Conservation (phyloP, 1,140 invertebrate species). For the Lepidotrigona ventralis region DNA sequence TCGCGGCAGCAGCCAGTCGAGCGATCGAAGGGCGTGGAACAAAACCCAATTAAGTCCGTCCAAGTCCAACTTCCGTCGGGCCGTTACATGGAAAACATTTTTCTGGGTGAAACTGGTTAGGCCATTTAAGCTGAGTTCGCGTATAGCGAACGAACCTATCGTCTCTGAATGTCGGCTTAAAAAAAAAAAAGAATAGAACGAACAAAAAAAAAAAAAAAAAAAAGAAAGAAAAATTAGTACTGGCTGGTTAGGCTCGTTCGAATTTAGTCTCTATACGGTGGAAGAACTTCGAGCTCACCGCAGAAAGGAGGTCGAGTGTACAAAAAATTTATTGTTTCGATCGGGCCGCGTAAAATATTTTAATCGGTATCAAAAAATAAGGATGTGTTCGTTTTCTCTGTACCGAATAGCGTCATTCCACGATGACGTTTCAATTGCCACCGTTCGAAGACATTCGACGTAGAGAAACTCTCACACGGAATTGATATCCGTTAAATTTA, state of each 20-base stretch:
- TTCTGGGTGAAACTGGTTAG: slow-evolving; percentile 63
- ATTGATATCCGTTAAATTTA: not conserved
- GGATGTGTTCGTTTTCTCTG: not conserved
- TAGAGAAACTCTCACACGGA: not conserved
- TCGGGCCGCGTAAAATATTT: not conserved
- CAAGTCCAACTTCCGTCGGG: slow-evolving; percentile 59
- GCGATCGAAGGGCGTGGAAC: slow-evolving; percentile 64
- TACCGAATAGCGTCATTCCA: not conserved
- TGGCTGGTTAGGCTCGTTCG: slow-evolving; percentile 15
- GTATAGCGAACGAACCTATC: slow-evolving; percentile 16
- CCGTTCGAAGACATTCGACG: not conserved
- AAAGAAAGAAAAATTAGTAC: slow-evolving; percentile 37
- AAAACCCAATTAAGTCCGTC: slow-evolving; percentile 65
- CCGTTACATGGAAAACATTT: slow-evolving; percentile 63
- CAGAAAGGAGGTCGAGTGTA: not conserved
- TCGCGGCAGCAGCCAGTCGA: slow-evolving; percentile 47
- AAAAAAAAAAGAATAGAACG: slow-evolving; percentile 2
- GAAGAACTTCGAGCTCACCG: slow-evolving; percentile 40
- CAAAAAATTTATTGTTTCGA: slow-evolving; percentile 13
- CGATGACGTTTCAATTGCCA: not conserved
- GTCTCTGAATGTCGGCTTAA: slow-evolving; percentile 16
- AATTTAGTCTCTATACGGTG: not conserved
- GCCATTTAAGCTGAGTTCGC: slow-evolving; percentile 61
- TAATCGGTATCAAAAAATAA: slow-evolving; percentile 9
- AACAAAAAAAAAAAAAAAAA: slow-evolving; percentile 9